phyloP scores from a whole-genome alignment of 2,113 vertebrate species.

The Pluvialis apricaria region DNA sequence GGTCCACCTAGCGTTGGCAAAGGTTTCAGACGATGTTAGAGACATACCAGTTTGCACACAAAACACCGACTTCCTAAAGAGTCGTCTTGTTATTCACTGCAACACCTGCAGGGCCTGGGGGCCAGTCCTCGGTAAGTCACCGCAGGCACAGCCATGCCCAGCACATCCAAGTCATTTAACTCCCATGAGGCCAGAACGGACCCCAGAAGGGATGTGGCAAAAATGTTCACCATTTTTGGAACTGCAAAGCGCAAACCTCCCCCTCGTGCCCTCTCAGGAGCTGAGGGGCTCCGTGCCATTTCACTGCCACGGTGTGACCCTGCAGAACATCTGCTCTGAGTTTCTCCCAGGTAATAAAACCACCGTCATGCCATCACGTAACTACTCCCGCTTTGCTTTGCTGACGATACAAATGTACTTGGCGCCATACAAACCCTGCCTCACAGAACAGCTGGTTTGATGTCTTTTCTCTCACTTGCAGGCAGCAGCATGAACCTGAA shows the following conservation, averaged over 20 bases:
- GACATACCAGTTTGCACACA: background rate
- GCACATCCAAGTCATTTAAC: background rate
- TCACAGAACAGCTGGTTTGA: background rate
- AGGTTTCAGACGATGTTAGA: background rate
- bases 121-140: rapidly evolving
- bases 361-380: rapidly evolving
- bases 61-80: background rate
- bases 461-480: background rate
- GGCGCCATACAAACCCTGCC: background rate
- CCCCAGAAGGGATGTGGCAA: background rate
- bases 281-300: rapidly evolving
- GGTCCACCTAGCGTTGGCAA: background rate
- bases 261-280: background rate
- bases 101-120: rapidly evolving
- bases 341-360: background rate
- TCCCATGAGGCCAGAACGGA: background rate
- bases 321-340: background rate
- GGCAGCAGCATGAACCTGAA: conserved; percentile 66
- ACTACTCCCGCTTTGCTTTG: background rate
- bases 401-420: rapidly evolving
- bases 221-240: background rate
- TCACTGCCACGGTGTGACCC: rapidly evolving
- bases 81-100: background rate
- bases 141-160: rapidly evolving
- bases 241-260: background rate